phyloP scores from a whole-genome alignment of 92 coral and sea anemone genomes.

The Ricordea florida region DNA sequence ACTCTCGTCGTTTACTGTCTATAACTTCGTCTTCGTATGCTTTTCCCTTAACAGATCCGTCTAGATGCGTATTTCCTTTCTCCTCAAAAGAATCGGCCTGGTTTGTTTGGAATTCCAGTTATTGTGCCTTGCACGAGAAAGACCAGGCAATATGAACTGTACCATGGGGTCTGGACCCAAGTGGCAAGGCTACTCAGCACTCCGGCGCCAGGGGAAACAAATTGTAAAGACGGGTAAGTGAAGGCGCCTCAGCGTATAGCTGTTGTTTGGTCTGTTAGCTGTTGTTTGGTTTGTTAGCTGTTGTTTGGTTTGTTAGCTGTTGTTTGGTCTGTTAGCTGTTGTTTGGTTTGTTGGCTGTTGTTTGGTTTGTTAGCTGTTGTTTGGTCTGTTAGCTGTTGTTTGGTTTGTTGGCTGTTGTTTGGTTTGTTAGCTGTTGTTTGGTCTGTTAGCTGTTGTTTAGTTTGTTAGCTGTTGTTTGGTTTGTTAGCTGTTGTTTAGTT shows the following conservation, averaged over 20 bases:
- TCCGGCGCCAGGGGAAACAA: conserved; percentile 95
- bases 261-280: neutral
- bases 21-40: neutral
- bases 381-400: no score
- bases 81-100: conserved; percentile 97
- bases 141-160: conserved; percentile 85
- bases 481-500: no score
- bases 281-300: no score
- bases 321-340: no score
- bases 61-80: conserved; percentile 92
- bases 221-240: conserved; percentile 71
- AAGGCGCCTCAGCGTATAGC: neutral
- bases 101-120: conserved; percentile 94
- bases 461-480: no score
- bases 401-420: no score
- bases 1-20: no score
- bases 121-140: conserved; percentile 84
- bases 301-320: no score
- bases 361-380: no score
- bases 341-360: no score
- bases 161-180: conserved; percentile 89
- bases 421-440: no score
- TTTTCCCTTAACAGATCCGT: conserved; percentile 62
- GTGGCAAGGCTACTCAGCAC: conserved; percentile 92
- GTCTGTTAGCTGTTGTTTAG: no score